A percentile compares a stretch with the other conserved stretches of the same genome.
Conservation (phyloP, 2,888 invertebrate species). For the Himalopsyche japonica region DNA sequence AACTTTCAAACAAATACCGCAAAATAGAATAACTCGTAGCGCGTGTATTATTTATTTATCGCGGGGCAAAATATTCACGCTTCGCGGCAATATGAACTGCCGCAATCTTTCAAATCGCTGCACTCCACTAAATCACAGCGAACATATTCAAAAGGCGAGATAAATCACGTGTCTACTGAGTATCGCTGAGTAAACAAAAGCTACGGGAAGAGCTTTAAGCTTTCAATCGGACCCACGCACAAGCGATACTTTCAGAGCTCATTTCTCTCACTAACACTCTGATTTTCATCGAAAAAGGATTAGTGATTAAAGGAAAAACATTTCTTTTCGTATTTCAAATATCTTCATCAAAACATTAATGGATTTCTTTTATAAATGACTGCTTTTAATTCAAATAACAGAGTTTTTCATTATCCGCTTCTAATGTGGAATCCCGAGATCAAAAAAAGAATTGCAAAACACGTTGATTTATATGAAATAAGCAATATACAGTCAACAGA, state of each 20-base stretch:
- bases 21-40: background rate
- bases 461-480: no score
- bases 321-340: no score
- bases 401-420: no score
- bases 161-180: background rate
- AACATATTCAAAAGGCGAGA: background rate
- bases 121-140: background rate
- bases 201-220: background rate
- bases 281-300: no score
- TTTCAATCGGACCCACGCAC: background rate
- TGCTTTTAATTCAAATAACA: no score
- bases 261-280: background rate
- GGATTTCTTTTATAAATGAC: no score
- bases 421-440: no score
- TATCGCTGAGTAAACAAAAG: background rate
- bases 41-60: background rate
- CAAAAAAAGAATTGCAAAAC: no score
- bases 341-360: no score
- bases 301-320: no score
- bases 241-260: background rate
- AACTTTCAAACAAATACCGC: background rate
- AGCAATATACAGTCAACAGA: no score
- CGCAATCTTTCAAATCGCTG: background rate
- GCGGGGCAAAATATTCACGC: background rate
- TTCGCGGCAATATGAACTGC: background rate